Base-by-base conservation (phyloP, 2,113 vertebrate species). In the Tachysurus vachellii region DNA sequence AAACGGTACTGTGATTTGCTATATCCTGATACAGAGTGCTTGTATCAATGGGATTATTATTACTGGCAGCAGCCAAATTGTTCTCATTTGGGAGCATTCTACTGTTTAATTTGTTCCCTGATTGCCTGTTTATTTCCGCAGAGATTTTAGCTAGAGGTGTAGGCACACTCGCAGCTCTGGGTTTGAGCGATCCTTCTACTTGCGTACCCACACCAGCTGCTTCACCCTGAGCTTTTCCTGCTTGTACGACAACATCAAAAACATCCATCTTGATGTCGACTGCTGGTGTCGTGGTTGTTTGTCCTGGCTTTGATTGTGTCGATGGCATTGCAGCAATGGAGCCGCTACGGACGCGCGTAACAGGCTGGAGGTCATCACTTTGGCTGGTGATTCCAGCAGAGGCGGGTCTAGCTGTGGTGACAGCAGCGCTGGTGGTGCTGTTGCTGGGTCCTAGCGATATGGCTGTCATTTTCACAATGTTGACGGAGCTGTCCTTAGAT, bases 401-500 rank as follows among this genome's bases (percentile, higher is more conserved):
- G 0, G 96, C 93, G n/a, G 96, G 96, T 88, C 96, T 96, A 84
- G 97, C 90, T 8, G 95, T 94, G 82, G 95, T 90, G 2, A 95
- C 93, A 53, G 96, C 93, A 26, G 92, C 93, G 44, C 87, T 87
- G 66, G 87, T 91, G 5, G 91, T 93, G 86, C 91, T 89, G 91
- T 92, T 94, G 93, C 92, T 96, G 0, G 96, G 95, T 1, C 97
- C 93, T 36, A 99, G 96, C 12, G 98, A 97, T 94, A 99, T 97
- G 91, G 98, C 92, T 71, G 98, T 96, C 97, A 99, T 99, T 93
- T 99, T 98, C 64, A 99, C 97, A 92, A 99, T 95, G 82, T 97
- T 98, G 91, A 99, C 94, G 4, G 97, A 96, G 90, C 96, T 97
- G 91, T 98, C 93, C 0, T 98, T 98, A 80, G 97, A 96, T 11